These are phyloP conservation scores for Apis cerana DNA, from an alignment of 1,140 invertebrate species.

Conservation along the genomic window DNA sequence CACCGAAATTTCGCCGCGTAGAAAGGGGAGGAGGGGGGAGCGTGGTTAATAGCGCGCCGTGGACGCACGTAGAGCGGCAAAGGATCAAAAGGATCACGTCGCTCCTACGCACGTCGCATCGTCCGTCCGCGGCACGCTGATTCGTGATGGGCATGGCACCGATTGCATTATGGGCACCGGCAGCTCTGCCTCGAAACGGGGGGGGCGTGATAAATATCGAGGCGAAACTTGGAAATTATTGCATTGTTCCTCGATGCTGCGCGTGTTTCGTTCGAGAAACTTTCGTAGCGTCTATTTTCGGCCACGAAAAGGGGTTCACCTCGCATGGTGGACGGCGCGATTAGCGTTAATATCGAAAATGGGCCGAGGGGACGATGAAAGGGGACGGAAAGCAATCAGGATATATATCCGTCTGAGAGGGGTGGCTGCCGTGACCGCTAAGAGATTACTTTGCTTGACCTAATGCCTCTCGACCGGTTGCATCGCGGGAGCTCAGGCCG, in stretches of 20 bases:
- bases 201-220: neutral
- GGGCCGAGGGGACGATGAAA: constrained; percentile 29
- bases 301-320: neutral
- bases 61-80: constrained; percentile 57
- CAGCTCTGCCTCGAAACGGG: neutral
- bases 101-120: constrained; percentile 65
- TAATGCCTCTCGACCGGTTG: no score
- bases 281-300: no score
- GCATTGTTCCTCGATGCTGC: no score
- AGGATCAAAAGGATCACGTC: constrained; percentile 66
- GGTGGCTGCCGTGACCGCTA: no score
- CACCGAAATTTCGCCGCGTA: constrained; percentile 61
- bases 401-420: no score
- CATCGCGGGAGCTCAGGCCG: no score
- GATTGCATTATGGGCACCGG: constrained; percentile 59
- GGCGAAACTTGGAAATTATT: no score
- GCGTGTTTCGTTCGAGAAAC: no score
- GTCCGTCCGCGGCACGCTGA: constrained; percentile 47
- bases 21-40: constrained; percentile 45
- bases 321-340: constrained; percentile 33
- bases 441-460: no score
- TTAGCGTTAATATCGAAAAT: constrained; percentile 72
- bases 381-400: no score
- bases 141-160: constrained; percentile 66
- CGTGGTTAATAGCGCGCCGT: constrained; percentile 59